Percentiles rank a stretch among this genome's conserved stretches.
Conservation (phyloP, 2,888 invertebrate genomes). For the Gonocerus acuteangulatus region DNA sequence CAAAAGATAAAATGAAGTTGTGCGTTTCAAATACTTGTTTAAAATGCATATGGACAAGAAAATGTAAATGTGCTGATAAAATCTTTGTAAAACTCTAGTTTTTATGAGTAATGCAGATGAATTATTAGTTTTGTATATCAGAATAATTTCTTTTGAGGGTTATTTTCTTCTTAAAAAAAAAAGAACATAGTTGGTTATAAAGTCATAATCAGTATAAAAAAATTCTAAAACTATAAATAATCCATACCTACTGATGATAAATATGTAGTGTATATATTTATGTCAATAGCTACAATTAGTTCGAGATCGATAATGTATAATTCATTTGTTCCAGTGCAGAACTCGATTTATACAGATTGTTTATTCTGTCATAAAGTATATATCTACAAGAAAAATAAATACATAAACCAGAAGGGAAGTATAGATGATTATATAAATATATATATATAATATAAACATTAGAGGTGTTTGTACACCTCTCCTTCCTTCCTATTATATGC, state of each 20-base stretch:
- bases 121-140: not conserved
- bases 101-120: not conserved
- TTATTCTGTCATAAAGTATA: slow-evolving; percentile 22
- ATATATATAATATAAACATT: slow-evolving; percentile 22
- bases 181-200: slow-evolving; percentile 6
- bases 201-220: not conserved
- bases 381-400: slow-evolving; percentile 19
- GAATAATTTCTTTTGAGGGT: not conserved
- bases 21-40: too few species aligned
- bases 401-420: slow-evolving; percentile 24
- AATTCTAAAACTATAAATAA: slow-evolving; percentile 22
- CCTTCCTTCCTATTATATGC: slow-evolving; percentile 32
- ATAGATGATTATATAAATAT: slow-evolving; percentile 19
- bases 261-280: slow-evolving; percentile 10
- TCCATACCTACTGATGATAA: slow-evolving; percentile 5
- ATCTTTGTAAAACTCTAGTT: slow-evolving; percentile 18
- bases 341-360: slow-evolving; percentile 24
- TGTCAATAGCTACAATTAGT: slow-evolving; percentile 24
- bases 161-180: not conserved
- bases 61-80: slow-evolving; percentile 1
- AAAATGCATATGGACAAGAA: too few species aligned
- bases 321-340: slow-evolving; percentile 13
- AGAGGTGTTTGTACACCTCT: slow-evolving; percentile 21
- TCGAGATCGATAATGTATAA: slow-evolving; percentile 8
- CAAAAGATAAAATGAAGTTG: too few species aligned